Percentiles rank a stretch among this genome's conserved stretches.
Evolutionary conservation across 1,140 invertebrate genomes (phyloP).

Genomic region (Caenorhabditis remanei): DNA sequence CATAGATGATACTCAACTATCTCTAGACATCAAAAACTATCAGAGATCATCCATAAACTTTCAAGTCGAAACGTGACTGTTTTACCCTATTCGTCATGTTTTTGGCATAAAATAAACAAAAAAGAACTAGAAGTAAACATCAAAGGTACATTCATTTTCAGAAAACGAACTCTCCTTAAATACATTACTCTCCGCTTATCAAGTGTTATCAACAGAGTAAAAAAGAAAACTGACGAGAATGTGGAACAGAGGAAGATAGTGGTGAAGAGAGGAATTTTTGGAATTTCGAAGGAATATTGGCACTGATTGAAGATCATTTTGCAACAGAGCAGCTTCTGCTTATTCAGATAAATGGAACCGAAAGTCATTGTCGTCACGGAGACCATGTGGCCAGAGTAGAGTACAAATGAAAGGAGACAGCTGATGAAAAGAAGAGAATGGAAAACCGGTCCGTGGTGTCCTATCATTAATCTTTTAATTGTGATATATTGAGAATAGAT

Average conservation of each 20-base stretch:
- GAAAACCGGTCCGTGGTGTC: background rate
- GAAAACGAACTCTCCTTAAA: background rate
- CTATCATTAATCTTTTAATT: slow-evolving; percentile 10
- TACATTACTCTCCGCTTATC: background rate
- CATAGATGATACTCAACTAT: too few species aligned
- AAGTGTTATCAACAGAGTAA: background rate
- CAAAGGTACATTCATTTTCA: background rate
- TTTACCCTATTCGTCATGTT: too few species aligned
- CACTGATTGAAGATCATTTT: background rate
- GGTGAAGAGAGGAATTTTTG: background rate
- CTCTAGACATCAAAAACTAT: too few species aligned
- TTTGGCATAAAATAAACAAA: too few species aligned
- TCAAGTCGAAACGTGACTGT: too few species aligned
- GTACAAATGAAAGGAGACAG: slow-evolving; percentile 1
- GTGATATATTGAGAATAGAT: background rate
- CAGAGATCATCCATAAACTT: too few species aligned
- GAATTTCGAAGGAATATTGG: background rate
- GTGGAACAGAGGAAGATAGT: slow-evolving; percentile 2
- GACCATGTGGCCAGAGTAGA: background rate
- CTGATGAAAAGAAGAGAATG: background rate
- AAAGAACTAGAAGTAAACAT: background rate
- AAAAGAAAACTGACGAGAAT: slow-evolving; percentile 28
- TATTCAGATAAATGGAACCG: background rate
- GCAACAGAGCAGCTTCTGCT: background rate
- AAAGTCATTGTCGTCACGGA: slow-evolving; percentile 44